phyloP scores from a whole-genome alignment of 2,888 invertebrate species.

The Tipula helvola region DNA sequence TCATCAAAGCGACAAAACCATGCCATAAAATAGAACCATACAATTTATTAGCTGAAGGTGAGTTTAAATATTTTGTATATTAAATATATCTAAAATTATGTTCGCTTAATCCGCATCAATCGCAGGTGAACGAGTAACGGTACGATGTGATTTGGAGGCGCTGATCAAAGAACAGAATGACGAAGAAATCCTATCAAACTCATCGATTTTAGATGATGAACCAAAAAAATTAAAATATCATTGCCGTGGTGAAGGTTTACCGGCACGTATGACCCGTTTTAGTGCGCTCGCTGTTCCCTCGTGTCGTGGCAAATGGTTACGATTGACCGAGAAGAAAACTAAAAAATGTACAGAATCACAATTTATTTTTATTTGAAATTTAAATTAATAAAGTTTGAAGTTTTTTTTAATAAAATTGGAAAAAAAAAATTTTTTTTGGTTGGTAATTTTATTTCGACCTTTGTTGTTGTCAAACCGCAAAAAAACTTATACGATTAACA shows the following conservation, averaged over 20 bases:
- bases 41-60: constrained; percentile 63
- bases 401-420: constrained; percentile 7
- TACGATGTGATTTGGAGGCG: constrained; percentile 73
- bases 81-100: not conserved
- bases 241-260: constrained; percentile 76
- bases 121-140: constrained; percentile 65
- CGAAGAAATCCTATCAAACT: constrained; percentile 19
- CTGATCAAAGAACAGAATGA: constrained; percentile 39
- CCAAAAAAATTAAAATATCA: constrained; percentile 24
- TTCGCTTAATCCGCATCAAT: constrained; percentile 18
- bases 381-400: not conserved
- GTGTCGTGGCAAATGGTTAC: constrained; percentile 81
- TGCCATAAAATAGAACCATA: constrained; percentile 65
- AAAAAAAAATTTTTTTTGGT: not conserved
- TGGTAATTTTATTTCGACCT: not conserved
- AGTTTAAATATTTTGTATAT: constrained; percentile 10
- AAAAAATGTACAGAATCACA: constrained; percentile 34
- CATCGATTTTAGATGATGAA: constrained; percentile 17
- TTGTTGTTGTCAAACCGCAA: not conserved
- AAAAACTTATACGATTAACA: not conserved
- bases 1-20: constrained; percentile 68
- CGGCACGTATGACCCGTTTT: constrained; percentile 64
- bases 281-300: constrained; percentile 73
- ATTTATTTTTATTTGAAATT: constrained; percentile 33
- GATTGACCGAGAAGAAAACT: constrained; percentile 38